Percentiles rank a stretch among this genome's conserved stretches.
Evolutionary conservation across 2,888 invertebrate genomes (phyloP).

Genomic region (Neuroscelio doddi): DNA sequence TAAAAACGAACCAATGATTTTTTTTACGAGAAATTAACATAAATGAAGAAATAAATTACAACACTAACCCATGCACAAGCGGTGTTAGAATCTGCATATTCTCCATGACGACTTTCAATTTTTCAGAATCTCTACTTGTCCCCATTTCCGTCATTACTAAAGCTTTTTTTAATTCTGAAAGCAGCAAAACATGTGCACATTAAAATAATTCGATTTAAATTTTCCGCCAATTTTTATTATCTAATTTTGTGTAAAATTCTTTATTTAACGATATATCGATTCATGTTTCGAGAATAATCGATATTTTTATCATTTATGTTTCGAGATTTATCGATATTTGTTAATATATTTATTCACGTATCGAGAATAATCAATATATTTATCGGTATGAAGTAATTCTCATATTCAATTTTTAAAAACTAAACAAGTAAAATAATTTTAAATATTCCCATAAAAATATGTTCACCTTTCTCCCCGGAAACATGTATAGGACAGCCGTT

Average conservation of each 20-base stretch:
- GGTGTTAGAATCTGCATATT: slow-evolving; percentile 80
- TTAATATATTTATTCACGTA: too few species aligned
- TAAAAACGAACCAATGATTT: too few species aligned
- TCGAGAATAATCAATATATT: too few species aligned
- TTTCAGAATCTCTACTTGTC: slow-evolving; percentile 82
- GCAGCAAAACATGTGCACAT: too few species aligned
- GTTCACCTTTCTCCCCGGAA: slow-evolving; percentile 78
- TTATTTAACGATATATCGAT: not conserved
- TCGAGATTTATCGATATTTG: too few species aligned
- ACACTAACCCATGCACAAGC: slow-evolving; percentile 81
- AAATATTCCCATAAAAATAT: too few species aligned
- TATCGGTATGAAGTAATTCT: too few species aligned
- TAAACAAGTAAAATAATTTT: slow-evolving; percentile 1
- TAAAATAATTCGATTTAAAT: too few species aligned
- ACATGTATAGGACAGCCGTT: slow-evolving; percentile 86
- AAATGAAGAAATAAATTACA: slow-evolving; percentile 1
- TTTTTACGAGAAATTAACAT: slow-evolving; percentile 14
- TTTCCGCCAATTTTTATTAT: too few species aligned
- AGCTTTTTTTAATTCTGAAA: slow-evolving; percentile 78
- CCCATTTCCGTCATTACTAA: slow-evolving; percentile 86
- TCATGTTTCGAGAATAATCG: not conserved
- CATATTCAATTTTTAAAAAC: too few species aligned
- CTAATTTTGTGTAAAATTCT: too few species aligned
- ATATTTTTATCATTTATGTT: not conserved
- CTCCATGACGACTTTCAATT: slow-evolving; percentile 78